A percentile compares a stretch with the other conserved stretches of the same genome.
Evolutionary conservation across 2,113 vertebrate species (phyloP).

Genomic region (cattle (Bos taurus)): DNA sequence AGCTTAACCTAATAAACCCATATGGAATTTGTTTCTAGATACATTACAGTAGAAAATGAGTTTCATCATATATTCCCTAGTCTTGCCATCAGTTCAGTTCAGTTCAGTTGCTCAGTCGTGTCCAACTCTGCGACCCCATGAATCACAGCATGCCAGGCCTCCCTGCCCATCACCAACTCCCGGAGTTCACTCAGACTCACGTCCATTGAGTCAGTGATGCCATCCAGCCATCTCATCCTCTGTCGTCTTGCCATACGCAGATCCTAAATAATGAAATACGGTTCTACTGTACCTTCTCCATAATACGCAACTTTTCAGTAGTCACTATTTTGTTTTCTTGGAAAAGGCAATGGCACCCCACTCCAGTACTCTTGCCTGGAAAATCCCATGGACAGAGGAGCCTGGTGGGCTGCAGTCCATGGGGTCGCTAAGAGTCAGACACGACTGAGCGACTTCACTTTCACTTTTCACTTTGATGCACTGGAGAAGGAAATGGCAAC

Average conservation of each 20-base stretch:
- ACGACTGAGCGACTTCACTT: background rate
- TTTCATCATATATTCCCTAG: background rate
- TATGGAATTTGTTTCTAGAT: background rate
- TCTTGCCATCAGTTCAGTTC: too few species aligned
- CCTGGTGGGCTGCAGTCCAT: background rate
- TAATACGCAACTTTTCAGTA: background rate
- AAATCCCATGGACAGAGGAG: background rate
- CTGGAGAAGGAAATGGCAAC: background rate
- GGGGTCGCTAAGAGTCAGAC: background rate
- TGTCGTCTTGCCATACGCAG: background rate
- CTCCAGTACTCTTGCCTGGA: background rate
- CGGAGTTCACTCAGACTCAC: too few species aligned
- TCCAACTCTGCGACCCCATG: too few species aligned
- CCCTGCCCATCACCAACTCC: too few species aligned
- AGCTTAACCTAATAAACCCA: background rate
- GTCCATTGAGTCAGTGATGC: too few species aligned
- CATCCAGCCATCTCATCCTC: too few species aligned
- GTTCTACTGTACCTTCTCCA: background rate
- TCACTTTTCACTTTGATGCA: background rate
- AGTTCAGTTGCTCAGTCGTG: too few species aligned
- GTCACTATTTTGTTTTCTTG: conserved; percentile 4
- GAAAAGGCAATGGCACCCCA: background rate
- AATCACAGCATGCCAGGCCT: too few species aligned
- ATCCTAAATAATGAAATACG: background rate
- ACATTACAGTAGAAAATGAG: background rate